These are phyloP conservation scores for Melanostoma mellinum DNA, from an alignment of 2,888 invertebrate genomes.

Conservation along the genomic window DNA sequence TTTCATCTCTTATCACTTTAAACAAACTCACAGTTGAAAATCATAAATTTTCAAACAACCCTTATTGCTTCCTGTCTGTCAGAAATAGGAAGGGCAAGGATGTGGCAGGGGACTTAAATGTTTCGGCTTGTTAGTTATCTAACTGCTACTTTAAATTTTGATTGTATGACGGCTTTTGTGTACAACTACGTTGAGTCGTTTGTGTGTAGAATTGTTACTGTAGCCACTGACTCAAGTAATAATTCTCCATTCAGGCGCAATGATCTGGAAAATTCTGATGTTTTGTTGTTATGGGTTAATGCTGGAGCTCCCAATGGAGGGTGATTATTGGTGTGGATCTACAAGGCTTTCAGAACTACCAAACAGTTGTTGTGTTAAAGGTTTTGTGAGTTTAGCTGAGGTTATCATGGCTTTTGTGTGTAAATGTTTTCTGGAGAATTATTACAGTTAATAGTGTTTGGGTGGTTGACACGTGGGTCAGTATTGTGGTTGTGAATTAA, in stretches of 20 bases:
- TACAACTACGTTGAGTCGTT: conserved; percentile 18
- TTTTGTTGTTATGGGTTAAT: conserved; percentile 43
- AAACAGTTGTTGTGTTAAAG: not conserved
- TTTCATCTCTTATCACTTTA: not conserved
- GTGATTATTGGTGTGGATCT: conserved; percentile 18
- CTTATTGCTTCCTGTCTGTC: conserved; percentile 58
- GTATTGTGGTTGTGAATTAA: no score
- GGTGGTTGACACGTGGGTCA: not conserved
- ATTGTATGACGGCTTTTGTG: conserved; percentile 47
- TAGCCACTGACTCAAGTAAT: conserved; percentile 67
- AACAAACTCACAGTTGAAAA: conserved; percentile 28
- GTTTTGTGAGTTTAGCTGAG: not conserved
- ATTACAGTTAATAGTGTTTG: not conserved
- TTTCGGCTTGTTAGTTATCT: conserved; percentile 62
- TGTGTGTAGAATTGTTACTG: conserved; percentile 26
- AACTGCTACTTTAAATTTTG: conserved; percentile 53
- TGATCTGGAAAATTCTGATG: conserved; percentile 68
- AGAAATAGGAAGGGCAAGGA: conserved; percentile 4
- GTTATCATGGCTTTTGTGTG: no score
- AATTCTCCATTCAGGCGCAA: conserved; percentile 70
- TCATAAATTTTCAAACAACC: conserved; percentile 69
- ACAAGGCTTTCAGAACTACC: not conserved
- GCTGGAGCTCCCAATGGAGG: conserved; percentile 18
- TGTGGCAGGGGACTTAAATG: conserved; percentile 3
- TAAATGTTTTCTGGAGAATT: no score